Conservation (phyloP, 53 echinoderm and acorn worm species). For the Actinopyga echinites region DNA sequence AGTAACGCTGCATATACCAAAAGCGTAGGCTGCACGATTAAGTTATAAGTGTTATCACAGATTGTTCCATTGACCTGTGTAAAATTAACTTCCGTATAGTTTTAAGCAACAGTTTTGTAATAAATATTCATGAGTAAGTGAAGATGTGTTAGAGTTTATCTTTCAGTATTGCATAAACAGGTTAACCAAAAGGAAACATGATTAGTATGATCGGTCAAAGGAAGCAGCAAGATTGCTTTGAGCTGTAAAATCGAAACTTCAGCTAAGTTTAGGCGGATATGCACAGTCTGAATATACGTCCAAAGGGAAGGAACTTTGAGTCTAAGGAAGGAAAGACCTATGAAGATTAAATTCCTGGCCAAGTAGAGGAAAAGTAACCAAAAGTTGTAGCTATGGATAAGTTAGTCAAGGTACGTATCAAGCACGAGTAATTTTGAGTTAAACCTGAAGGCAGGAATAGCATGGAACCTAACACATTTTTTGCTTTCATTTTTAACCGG, state of each 20-base stretch:
- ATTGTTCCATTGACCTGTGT: too few species aligned
- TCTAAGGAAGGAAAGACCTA: conserved; percentile 43
- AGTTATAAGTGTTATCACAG: too few species aligned
- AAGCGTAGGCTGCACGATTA: too few species aligned
- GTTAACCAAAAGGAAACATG: conserved; percentile 29
- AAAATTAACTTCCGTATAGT: too few species aligned
- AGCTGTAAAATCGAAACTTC: conserved; percentile 26
- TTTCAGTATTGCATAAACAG: conserved; percentile 31
- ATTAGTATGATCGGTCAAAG: conserved; percentile 18
- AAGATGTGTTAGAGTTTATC: conserved; percentile 9
- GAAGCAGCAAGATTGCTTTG: conserved; percentile 30
- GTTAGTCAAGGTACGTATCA: conserved; percentile 44
- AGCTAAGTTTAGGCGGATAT: conserved; percentile 32
- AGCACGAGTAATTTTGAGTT: conserved; percentile 6
- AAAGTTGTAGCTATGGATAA: conserved; percentile 40
- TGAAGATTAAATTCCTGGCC: conserved; percentile 46
- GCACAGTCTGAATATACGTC: conserved; percentile 26
- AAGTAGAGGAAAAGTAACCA: conserved; percentile 34
- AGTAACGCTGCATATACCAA: too few species aligned
- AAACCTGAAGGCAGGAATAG: too few species aligned
- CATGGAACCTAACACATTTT: too few species aligned
- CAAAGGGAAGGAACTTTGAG: conserved; percentile 38
- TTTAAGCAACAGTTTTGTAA: background rate
- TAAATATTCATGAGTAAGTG: conserved; percentile 35
- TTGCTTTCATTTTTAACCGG: too few species aligned